Evolutionary conservation across 2,113 vertebrate genomes (phyloP).

Genomic region (Thryonomys swinderianus): DNA sequence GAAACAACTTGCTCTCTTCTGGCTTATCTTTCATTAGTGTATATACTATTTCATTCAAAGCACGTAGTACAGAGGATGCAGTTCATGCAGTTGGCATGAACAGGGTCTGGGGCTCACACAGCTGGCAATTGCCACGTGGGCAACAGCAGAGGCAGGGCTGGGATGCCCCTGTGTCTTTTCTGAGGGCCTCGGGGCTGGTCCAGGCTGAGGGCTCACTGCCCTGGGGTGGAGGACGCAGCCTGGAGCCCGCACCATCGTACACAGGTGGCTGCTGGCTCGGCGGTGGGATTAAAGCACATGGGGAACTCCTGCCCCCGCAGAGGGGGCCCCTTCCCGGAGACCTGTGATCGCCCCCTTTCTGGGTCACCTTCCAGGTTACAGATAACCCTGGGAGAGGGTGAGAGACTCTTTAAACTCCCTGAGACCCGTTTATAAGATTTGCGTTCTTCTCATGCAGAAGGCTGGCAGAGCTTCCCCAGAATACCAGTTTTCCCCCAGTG

Average conservation of each 20-base stretch:
- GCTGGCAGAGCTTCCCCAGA: neutral
- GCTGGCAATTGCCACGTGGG: neutral
- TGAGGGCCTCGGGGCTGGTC: neutral
- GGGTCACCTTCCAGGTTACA: neutral
- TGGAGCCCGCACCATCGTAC: neutral
- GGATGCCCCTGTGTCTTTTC: accelerated
- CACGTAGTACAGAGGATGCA: neutral
- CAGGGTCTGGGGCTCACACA: neutral
- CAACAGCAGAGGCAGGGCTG: accelerated
- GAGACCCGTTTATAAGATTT: neutral
- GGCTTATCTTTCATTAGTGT: neutral
- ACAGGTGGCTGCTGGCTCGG: neutral
- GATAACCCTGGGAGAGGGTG: neutral
- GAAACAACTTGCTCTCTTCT: neutral
- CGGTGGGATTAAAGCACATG: neutral
- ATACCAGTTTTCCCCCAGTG: neutral
- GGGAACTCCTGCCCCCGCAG: neutral
- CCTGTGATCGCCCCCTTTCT: neutral
- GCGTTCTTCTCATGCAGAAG: neutral
- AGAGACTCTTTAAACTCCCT: neutral
- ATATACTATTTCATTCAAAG: constrained; percentile 38
- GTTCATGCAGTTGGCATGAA: neutral
- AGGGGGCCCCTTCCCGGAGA: neutral
- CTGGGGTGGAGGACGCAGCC: neutral
- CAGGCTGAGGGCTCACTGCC: too few relatives aligned